Evolutionary conservation across 2,888 invertebrate species (phyloP).

Genomic region (Baccha elongata): DNA sequence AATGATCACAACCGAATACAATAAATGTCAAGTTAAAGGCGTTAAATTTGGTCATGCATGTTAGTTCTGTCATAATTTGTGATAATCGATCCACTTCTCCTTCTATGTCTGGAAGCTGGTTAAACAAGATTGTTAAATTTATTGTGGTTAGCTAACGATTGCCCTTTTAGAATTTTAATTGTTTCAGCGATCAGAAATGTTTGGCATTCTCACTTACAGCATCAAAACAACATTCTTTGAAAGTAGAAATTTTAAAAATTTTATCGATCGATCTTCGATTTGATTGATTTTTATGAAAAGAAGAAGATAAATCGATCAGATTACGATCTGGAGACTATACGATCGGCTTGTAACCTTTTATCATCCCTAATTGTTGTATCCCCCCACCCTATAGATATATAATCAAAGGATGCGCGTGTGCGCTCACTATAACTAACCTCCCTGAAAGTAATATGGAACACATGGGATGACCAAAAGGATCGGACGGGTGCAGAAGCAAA

Average conservation of each 20-base stretch:
- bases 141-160: constrained; percentile 23
- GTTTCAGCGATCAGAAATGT: constrained; percentile 31
- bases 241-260: constrained; percentile 13
- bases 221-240: constrained; percentile 24
- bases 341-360: constrained; percentile 67
- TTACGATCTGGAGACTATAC: constrained; percentile 23
- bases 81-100: not conserved
- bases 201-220: constrained; percentile 39
- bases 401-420: constrained; percentile 44
- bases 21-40: constrained; percentile 48
- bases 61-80: constrained; percentile 34
- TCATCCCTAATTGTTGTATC: constrained; percentile 62
- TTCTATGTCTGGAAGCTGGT: constrained; percentile 4
- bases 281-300: constrained; percentile 53
- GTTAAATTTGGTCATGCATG: constrained; percentile 31
- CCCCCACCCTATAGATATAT: constrained; percentile 26
- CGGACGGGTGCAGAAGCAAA: constrained; percentile 13
- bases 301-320: constrained; percentile 49
- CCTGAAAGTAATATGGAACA: constrained; percentile 35
- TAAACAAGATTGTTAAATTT: constrained; percentile 44
- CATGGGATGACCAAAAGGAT: not conserved
- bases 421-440: constrained; percentile 38
- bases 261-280: constrained; percentile 53
- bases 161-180: constrained; percentile 47
- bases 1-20: constrained; percentile 8